Evolutionary conservation across 2,888 invertebrate genomes (phyloP).

Genomic region (Cryptosula pallasiana): DNA sequence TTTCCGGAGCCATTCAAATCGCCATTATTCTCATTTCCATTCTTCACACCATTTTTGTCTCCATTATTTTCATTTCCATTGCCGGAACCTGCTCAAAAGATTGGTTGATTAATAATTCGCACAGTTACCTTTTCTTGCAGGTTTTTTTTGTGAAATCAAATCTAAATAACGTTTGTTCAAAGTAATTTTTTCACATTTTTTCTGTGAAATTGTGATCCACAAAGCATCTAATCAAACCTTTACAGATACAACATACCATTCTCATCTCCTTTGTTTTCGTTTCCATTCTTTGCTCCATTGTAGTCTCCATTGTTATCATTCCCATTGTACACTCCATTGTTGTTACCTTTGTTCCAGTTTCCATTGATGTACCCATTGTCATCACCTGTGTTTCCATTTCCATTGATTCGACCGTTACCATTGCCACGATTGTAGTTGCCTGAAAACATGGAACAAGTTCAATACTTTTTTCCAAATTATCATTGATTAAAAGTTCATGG

Average conservation of each 20-base stretch:
- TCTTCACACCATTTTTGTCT: conserved; percentile 5
- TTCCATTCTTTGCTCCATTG: conserved; percentile 6
- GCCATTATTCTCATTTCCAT: conserved; percentile 10
- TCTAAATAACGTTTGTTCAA: no score
- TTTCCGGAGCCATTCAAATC: conserved; percentile 16
- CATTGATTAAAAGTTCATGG: no score
- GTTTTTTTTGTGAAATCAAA: no score
- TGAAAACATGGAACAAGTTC: no score
- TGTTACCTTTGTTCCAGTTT: neutral
- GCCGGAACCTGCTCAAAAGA: no score
- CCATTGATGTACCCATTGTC: neutral
- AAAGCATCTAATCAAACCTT: no score
- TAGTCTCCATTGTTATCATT: neutral
- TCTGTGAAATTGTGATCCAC: no score
- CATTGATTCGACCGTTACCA: neutral
- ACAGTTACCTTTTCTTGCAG: no score
- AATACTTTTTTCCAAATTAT: no score
- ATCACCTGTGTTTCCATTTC: conserved; percentile 4
- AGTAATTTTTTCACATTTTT: no score
- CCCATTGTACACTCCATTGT: conserved; percentile 11
- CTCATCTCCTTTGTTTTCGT: conserved; percentile 1
- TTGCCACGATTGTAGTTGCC: conserved; percentile 1
- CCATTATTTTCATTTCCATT: conserved; percentile 19
- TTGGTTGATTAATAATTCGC: no score
- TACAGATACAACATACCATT: no score